These are phyloP conservation scores for Lepidochitona cinerea DNA, from an alignment of 2,888 invertebrate species.

Conservation along the genomic window DNA sequence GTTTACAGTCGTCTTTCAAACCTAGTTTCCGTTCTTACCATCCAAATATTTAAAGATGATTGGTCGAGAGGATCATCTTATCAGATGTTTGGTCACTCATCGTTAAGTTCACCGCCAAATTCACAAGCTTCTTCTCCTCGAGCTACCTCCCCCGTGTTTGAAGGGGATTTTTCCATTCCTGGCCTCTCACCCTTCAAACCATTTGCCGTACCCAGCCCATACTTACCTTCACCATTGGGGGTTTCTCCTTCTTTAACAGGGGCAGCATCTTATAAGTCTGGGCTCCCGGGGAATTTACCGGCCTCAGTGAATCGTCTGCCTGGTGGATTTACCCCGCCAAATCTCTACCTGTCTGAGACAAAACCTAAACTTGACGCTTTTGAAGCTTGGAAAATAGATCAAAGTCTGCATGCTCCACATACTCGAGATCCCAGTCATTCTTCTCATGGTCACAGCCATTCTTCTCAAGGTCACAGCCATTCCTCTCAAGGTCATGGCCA, in stretches of 20 bases:
- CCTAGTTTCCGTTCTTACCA: constrained; percentile 74
- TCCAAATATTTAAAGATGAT: constrained; percentile 75
- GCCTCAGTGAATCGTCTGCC: neutral
- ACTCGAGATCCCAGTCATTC: neutral
- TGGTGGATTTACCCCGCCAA: neutral
- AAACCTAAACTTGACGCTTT: neutral
- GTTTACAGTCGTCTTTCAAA: constrained; percentile 75
- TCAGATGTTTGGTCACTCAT: constrained; percentile 6
- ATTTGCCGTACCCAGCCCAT: neutral
- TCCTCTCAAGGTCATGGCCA: neutral
- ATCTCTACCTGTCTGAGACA: neutral
- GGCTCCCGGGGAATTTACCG: neutral
- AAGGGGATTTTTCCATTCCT: neutral
- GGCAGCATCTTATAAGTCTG: neutral
- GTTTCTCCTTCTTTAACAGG: neutral
- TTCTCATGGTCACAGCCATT: neutral
- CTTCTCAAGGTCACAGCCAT: neutral
- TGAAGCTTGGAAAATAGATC: neutral
- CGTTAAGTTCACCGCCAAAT: neutral
- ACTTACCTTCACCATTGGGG: neutral
- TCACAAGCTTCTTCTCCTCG: neutral
- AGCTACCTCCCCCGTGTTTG: neutral
- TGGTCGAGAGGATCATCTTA: constrained; percentile 68
- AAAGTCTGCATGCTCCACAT: neutral
- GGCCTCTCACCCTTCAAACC: neutral